Conservation (phyloP, 2,888 invertebrate genomes). For the Drosophila conformis region DNA sequence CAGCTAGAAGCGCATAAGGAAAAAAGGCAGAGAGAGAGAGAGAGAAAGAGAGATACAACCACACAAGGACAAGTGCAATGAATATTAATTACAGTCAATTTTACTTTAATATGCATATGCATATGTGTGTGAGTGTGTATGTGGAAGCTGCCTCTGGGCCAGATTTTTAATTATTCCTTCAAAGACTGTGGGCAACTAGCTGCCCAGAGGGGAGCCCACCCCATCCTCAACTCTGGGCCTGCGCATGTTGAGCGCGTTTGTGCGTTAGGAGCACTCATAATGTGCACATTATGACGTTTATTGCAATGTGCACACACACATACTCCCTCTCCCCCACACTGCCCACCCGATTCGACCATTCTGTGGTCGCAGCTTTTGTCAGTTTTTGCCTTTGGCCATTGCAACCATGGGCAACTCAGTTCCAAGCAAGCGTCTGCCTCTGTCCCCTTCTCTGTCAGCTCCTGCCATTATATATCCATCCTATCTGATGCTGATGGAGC, state of each 20-base stretch:
- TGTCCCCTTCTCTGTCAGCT: background rate
- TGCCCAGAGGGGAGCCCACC: constrained; percentile 13
- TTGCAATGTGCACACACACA: constrained; percentile 52
- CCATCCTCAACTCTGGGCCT: background rate
- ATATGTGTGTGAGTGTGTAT: constrained; percentile 10
- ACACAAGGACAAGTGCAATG: constrained; percentile 38
- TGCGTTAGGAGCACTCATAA: constrained; percentile 34
- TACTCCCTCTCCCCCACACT: background rate
- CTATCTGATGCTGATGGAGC: background rate
- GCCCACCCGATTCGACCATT: background rate
- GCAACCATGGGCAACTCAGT: constrained; percentile 8
- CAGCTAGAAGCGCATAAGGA: constrained; percentile 2
- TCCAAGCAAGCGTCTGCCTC: no score
- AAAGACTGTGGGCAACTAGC: constrained; percentile 20
- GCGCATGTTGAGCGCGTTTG: background rate
- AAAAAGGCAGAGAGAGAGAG: background rate
- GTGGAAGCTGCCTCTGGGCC: constrained; percentile 18
- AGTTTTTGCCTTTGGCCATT: constrained; percentile 8
- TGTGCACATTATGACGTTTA: constrained; percentile 62
- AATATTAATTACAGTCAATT: constrained; percentile 65
- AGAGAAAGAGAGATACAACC: no score
- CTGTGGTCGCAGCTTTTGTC: background rate
- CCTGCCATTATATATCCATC: background rate
- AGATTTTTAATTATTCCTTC: constrained; percentile 61
- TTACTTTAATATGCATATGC: constrained; percentile 38